These are phyloP conservation scores for Panzeria rudis DNA, from an alignment of 2,888 invertebrate genomes.

Conservation along the genomic window DNA sequence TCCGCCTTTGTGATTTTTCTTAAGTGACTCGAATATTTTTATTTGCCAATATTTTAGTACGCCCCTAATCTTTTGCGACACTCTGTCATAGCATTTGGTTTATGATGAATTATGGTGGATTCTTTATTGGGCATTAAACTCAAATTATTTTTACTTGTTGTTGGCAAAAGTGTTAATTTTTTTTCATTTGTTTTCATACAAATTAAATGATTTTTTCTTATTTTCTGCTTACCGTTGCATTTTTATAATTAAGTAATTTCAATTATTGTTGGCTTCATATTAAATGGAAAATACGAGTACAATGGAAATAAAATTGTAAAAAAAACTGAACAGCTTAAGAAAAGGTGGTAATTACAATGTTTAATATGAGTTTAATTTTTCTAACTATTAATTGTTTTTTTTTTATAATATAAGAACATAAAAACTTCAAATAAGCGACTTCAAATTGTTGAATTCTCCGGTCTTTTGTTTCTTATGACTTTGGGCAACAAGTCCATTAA, in stretches of 20 bases:
- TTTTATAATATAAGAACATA: no score
- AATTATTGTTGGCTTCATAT: constrained; percentile 78
- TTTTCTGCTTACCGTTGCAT: constrained; percentile 78
- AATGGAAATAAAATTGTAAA: constrained; percentile 21
- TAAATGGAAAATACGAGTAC: constrained; percentile 4
- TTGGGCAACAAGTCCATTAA: no score
- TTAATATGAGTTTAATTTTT: constrained; percentile 1
- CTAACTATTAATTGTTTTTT: no score
- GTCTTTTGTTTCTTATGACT: no score
- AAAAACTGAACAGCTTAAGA: neutral
- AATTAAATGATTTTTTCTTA: constrained; percentile 33
- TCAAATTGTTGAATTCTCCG: no score
- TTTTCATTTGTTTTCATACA: constrained; percentile 42
- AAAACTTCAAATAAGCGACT: no score
- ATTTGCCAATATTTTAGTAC: neutral
- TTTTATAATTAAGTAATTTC: constrained; percentile 82
- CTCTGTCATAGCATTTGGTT: constrained; percentile 19
- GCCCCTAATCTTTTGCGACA: constrained; percentile 32
- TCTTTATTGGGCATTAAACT: constrained; percentile 73
- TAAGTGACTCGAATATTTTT: no score
- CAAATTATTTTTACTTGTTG: constrained; percentile 68
- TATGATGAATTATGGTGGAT: constrained; percentile 61
- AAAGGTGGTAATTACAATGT: constrained; percentile 25
- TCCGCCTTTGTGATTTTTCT: no score
- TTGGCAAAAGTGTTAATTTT: constrained; percentile 49